Percentiles rank a stretch among this genome's conserved stretches.
These are phyloP conservation scores for Pachyuromys duprasi DNA, from an alignment of 2,797 vertebrate species.

Conservation along the genomic window DNA sequence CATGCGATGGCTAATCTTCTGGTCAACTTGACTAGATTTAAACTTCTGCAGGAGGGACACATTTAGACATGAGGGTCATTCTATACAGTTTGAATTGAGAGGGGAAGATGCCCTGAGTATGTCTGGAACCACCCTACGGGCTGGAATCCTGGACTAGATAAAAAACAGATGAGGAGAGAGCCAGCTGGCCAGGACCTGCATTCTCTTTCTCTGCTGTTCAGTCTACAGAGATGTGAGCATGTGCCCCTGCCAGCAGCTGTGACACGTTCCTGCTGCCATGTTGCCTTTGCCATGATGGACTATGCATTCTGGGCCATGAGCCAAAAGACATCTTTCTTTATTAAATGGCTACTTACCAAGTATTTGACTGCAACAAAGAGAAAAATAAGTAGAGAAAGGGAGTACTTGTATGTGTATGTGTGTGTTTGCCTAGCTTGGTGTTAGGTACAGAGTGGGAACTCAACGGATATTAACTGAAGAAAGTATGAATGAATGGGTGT, in stretches of 20 bases:
- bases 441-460: not conserved
- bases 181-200: not conserved
- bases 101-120: not conserved
- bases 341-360: not conserved
- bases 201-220: not conserved
- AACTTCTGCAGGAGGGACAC: not conserved
- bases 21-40: not conserved
- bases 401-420: not conserved
- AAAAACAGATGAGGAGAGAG: not conserved
- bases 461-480: not conserved
- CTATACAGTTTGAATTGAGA: not conserved
- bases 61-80: not conserved
- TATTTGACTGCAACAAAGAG: not conserved
- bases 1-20: not conserved
- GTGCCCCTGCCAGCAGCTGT: not conserved
- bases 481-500: not conserved
- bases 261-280: not conserved
- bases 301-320: not conserved
- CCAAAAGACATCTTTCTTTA: not conserved
- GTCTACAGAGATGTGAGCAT: not conserved
- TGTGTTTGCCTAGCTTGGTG: not conserved
- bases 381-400: not conserved
- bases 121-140: not conserved
- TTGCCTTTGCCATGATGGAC: no score
- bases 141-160: not conserved